Base-by-base conservation (phyloP, 2,888 invertebrate species). In the Lumbricus terrestris region DNA sequence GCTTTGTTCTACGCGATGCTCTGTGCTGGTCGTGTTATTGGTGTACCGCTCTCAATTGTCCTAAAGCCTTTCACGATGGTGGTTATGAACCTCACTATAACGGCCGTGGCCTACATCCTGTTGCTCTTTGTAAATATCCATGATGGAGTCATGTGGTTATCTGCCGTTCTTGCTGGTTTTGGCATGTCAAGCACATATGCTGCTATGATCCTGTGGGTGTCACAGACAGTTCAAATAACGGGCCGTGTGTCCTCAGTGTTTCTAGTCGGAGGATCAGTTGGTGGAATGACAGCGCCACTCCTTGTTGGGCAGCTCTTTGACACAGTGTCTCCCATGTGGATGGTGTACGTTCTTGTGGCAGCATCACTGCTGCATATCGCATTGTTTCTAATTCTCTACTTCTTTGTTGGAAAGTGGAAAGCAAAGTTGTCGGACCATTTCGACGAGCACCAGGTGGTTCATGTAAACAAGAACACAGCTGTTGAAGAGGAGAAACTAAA, bases 131-230 rank as follows among this genome's bases (percentile, higher is more conserved):
- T 90, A 8, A 38, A 82, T 15, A 16, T 54, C 13, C 88, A 37
- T 35, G 88, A 82, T 0, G 35, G 33, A n/a, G 20, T 91, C 42
- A 88, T 85, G 29, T 91, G 91, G 91, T 38, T 91, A 1, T n/a
- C 89, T 82, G 90, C 85, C 11, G 35, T 37, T 69, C 29, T 91
- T 34, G 82, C 90, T 35, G 91, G 91, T 37, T 83, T 90, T 82
- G 91, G 90, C 35, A 88, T 91, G 38, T 91, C 91, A 38, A 88
- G 88, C 38, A 90, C 90, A 5, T 91, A 91, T 85, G 90, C 91
- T 29, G n/a, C 89, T 5, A 90, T 69, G 54, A 82, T 91, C 34
- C 90, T 91, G 4, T 91, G 90, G 90, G 90, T 90, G 16, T 90
- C 90, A 20, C 90, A 91, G 54, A 42, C 69, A 34, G 42, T 85